Conservation (phyloP, 2,888 invertebrate species). For the Lycophotia porphyrea region DNA sequence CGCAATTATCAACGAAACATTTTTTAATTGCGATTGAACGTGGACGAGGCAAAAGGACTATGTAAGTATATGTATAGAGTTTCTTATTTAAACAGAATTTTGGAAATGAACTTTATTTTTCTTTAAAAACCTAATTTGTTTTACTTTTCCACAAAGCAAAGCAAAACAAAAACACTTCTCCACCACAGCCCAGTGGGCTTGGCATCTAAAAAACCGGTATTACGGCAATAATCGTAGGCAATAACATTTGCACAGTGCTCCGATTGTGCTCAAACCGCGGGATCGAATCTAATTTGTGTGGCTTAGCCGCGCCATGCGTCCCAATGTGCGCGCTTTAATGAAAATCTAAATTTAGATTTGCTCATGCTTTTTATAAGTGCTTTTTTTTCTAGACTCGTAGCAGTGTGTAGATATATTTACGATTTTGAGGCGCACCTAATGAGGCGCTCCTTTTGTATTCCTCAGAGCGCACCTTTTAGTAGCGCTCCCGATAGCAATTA, state of each 20-base stretch:
- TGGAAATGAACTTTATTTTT: background rate
- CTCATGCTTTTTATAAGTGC: slow-evolving; percentile 24
- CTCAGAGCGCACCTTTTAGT: too few relatives aligned
- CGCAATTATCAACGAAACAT: background rate
- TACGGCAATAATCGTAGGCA: slow-evolving; percentile 47
- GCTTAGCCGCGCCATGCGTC: slow-evolving; percentile 60
- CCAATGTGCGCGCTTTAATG: slow-evolving; percentile 61
- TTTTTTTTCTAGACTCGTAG: background rate
- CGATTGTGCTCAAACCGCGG: slow-evolving; percentile 58
- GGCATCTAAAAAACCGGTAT: slow-evolving; percentile 29
- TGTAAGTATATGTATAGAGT: background rate
- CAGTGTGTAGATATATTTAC: too few relatives aligned
- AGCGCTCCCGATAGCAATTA: too few relatives aligned
- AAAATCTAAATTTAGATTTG: slow-evolving; percentile 63
- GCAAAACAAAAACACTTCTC: slow-evolving; percentile 1
- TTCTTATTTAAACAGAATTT: background rate
- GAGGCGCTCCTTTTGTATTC: too few relatives aligned
- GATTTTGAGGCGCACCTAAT: too few relatives aligned
- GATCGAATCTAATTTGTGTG: slow-evolving; percentile 65
- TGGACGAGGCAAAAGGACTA: too few relatives aligned
- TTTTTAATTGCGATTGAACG: too few relatives aligned
- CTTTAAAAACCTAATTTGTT: background rate
- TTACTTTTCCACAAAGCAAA: background rate
- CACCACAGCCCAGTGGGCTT: slow-evolving; percentile 7
- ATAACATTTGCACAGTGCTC: slow-evolving; percentile 52